Evolutionary conservation across 1,140 invertebrate species (phyloP), one percentile per base, ranked within the genome.

Genomic region (Microplitis mediator): DNA sequence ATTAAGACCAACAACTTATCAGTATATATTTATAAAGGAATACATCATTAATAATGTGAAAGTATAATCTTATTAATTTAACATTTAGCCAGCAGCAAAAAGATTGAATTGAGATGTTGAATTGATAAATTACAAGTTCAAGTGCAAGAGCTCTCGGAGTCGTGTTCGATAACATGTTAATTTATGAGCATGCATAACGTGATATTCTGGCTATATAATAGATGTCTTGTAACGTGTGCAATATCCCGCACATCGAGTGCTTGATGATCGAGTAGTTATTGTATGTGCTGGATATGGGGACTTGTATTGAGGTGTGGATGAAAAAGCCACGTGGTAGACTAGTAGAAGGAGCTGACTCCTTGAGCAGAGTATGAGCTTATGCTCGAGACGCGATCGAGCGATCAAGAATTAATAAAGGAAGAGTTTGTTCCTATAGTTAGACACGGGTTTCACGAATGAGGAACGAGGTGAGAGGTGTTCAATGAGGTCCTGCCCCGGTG

Each of bases 151-250:
- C 63, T 66, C 52, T 14, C 51, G 5, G 39, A 31, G 14, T 39
- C 16, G n/a, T 65, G 51, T 56, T 64, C 82, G 82, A 85, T 82
- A 82, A 83, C 79, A 85, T 84, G 81, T 83, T 85, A 84, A 85
- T 85, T 78, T 82, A 84, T 65, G 50, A 45, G 52, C 3, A 32
- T 36, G n/a, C 23, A 69, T 60, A 50, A 60, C 54, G 34, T 58
- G 68, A 66, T 66, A 66, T 67, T 35, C 5, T 67, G 14, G 8
- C 45, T 34, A 66, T 66, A 63, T 45, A 45, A 45, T 45, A 45
- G 39, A 45, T 11, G 11, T 45, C 39, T 56, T 14, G 14, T 16
- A 56, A 56, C 8, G 52, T 14, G 39, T 45, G 39, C 39, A 45
- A 45, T 45, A 45, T 45, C 11, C 39, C 39, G 8, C 11, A 45